Percentiles rank a stretch among this genome's conserved stretches.
These are phyloP conservation scores for Elysia chlorotica DNA, from an alignment of 1,140 invertebrate genomes.

Conservation along the genomic window DNA sequence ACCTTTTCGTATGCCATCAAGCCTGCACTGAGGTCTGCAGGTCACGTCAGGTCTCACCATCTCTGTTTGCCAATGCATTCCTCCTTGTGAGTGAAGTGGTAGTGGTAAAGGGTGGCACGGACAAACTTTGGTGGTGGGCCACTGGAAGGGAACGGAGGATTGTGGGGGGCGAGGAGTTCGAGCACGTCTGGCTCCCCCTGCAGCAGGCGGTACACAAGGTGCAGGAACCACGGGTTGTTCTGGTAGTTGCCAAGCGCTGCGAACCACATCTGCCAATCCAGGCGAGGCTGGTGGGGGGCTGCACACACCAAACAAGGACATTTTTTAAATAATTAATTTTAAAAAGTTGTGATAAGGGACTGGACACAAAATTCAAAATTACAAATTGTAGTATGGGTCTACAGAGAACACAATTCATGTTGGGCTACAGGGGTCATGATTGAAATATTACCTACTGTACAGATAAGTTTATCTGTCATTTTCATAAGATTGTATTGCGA, in stretches of 20 bases:
- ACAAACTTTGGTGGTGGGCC: slow-evolving; percentile 75
- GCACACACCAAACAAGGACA: slow-evolving; percentile 37
- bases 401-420: too few relatives aligned
- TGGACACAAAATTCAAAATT: too few relatives aligned
- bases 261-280: slow-evolving; percentile 91
- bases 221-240: slow-evolving; percentile 80
- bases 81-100: slow-evolving; percentile 68
- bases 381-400: too few relatives aligned
- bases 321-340: too few relatives aligned
- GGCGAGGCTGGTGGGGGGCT: slow-evolving; percentile 81
- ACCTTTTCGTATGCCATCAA: too few relatives aligned
- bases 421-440: too few relatives aligned
- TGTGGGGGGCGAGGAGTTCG: slow-evolving; percentile 70
- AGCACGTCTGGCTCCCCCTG: slow-evolving; percentile 73
- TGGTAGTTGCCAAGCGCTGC: slow-evolving; percentile 77
- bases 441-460: too few relatives aligned
- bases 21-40: too few relatives aligned
- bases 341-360: too few relatives aligned
- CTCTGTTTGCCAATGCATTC: not conserved
- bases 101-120: slow-evolving; percentile 74
- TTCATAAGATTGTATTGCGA: too few relatives aligned
- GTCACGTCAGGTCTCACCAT: too few relatives aligned
- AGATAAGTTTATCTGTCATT: too few relatives aligned
- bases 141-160: slow-evolving; percentile 72
- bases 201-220: slow-evolving; percentile 75